Percentiles rank a stretch among this genome's conserved stretches.
Conservation (phyloP, 1,140 invertebrate species). For the Cydia splendana region DNA sequence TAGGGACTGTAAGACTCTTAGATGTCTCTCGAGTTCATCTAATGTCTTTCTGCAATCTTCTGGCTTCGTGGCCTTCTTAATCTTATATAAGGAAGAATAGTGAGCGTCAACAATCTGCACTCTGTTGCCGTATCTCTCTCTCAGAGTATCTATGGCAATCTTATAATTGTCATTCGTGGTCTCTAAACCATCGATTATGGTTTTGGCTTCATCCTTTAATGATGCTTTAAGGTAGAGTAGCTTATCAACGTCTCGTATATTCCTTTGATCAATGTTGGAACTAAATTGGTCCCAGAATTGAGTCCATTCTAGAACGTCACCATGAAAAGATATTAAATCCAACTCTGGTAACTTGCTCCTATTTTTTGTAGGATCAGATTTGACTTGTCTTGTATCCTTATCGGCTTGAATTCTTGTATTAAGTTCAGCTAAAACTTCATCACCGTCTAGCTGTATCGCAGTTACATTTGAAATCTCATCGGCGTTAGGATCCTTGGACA, state of each 20-base stretch:
- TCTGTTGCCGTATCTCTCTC: conserved; percentile 16
- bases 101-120: conserved; percentile 27
- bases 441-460: background rate
- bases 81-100: background rate
- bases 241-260: conserved; percentile 13
- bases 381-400: background rate
- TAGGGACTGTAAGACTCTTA: conserved; percentile 22
- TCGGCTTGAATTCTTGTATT: background rate
- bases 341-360: conserved; percentile 11
- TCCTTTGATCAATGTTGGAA: background rate
- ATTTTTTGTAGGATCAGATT: background rate
- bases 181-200: background rate
- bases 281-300: conserved; percentile 29
- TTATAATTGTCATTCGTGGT: conserved; percentile 26
- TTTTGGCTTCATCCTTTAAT: background rate
- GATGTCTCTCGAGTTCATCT: conserved; percentile 23
- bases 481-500: background rate
- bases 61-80: background rate
- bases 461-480: conserved; percentile 7
- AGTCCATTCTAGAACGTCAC: conserved; percentile 10
- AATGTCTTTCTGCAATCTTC: conserved; percentile 10
- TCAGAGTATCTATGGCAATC: conserved; percentile 24
- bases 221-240: conserved; percentile 1
- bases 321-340: background rate
- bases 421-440: conserved; percentile 4